Conservation (phyloP, 2,113 vertebrate genomes). For the Neotoma lepida region DNA sequence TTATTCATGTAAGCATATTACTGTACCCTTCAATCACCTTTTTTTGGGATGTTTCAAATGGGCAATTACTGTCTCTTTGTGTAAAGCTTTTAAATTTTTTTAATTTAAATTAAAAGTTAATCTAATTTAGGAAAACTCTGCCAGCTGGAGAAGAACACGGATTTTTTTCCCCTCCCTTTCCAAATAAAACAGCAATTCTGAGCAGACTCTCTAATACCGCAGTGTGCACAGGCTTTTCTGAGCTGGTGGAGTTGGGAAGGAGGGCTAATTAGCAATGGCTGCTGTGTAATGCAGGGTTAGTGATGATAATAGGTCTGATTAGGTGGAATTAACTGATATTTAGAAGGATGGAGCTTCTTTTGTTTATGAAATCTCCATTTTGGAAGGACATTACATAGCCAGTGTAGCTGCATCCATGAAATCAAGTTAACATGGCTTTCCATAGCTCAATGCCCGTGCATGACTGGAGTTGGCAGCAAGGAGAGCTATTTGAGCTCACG, state of each 20-base stretch:
- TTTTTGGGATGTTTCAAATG: slow-evolving; percentile 81
- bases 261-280: slow-evolving; percentile 74
- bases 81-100: slow-evolving; percentile 80
- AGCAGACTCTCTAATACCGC: slow-evolving; percentile 63
- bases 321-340: slow-evolving; percentile 76
- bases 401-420: slow-evolving; percentile 36
- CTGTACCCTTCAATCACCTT: slow-evolving; percentile 81
- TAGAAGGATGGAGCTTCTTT: slow-evolving; percentile 66
- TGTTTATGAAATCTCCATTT: slow-evolving; percentile 74
- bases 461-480: background rate
- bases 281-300: slow-evolving; percentile 76
- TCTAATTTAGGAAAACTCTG: slow-evolving; percentile 82
- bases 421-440: slow-evolving; percentile 43
- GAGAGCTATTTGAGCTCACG: slow-evolving; percentile 43
- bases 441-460: background rate
- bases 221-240: slow-evolving; percentile 65
- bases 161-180: background rate
- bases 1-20: slow-evolving; percentile 83
- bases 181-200: slow-evolving; percentile 79
- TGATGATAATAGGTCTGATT: slow-evolving; percentile 79
- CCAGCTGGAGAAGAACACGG: slow-evolving; percentile 76
- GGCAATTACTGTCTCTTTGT: slow-evolving; percentile 83
- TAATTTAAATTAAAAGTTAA: slow-evolving; percentile 84
- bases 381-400: background rate
- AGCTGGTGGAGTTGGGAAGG: slow-evolving; percentile 58